A percentile compares a stretch with the other conserved stretches of the same genome.
Conservation (phyloP, 2,888 invertebrate species). For the Cryptus viduatorius region DNA sequence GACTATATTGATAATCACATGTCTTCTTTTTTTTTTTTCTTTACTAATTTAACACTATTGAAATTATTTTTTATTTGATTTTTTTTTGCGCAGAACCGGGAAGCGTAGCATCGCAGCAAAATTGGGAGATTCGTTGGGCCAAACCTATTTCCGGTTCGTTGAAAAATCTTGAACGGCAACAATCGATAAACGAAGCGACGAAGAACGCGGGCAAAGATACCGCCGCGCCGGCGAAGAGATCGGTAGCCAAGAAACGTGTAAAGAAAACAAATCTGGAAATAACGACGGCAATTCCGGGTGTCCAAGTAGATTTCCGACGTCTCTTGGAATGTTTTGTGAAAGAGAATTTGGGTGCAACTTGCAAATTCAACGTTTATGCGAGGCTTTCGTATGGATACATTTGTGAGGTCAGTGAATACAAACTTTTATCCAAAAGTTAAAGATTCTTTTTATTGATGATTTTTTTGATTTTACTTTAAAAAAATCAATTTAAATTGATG, state of each 20-base stretch:
- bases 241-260: conserved; percentile 19
- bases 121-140: conserved; percentile 87
- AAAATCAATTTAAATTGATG: no score
- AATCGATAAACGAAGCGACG: conserved; percentile 78
- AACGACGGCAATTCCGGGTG: neutral
- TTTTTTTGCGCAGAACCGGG: conserved; percentile 69
- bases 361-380: conserved; percentile 74
- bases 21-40: neutral
- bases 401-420: conserved; percentile 78
- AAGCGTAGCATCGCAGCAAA: conserved; percentile 73
- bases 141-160: conserved; percentile 85
- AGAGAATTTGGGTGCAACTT: conserved; percentile 74
- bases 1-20: neutral
- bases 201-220: conserved; percentile 15
- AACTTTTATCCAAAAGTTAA: conserved; percentile 7
- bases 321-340: conserved; percentile 74
- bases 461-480: no score
- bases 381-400: conserved; percentile 68
- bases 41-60: neutral
- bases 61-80: neutral
- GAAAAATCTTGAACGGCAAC: conserved; percentile 79
- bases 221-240: neutral
- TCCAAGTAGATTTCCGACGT: conserved; percentile 61
- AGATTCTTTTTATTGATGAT: neutral
- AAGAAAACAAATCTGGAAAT: conserved; percentile 41